phyloP scores from a whole-genome alignment of 2,113 vertebrate genomes.

The Muntiacus reevesi region DNA sequence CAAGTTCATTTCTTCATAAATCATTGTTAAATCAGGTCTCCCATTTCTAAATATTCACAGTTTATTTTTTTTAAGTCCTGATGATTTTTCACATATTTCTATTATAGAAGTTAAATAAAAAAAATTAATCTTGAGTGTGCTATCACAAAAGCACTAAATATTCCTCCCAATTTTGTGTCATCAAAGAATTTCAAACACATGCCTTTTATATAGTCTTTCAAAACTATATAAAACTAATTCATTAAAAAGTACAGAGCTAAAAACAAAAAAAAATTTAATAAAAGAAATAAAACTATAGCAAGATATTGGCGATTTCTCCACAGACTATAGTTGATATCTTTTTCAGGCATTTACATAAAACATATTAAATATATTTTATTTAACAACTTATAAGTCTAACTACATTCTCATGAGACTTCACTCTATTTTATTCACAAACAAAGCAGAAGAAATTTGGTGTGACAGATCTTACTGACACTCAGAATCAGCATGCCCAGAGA shows the following conservation, averaged over 20 bases:
- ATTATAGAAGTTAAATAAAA: not conserved
- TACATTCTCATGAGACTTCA: not conserved
- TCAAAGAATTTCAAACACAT: constrained; percentile 38
- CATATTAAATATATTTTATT: not conserved
- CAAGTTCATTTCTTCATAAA: constrained; percentile 14
- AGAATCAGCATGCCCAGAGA: not conserved
- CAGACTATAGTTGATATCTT: not conserved
- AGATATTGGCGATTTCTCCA: not conserved
- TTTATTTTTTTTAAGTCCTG: not conserved
- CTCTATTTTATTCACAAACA: not conserved
- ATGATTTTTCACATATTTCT: not conserved
- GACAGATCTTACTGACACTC: not conserved
- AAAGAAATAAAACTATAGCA: not conserved
- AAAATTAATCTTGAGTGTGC: not conserved
- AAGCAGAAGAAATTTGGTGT: not conserved
- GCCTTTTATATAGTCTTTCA: not conserved
- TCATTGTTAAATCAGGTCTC: not conserved
- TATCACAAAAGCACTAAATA: not conserved
- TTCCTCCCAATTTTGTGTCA: not conserved
- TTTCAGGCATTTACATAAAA: not conserved
- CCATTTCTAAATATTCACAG: not conserved
- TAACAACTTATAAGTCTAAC: not conserved
- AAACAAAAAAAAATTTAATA: not conserved
- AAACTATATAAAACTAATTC: not conserved
- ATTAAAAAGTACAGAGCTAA: not conserved